Evolutionary conservation across 2,797 vertebrate genomes (phyloP), one percentile per base, ranked within the genome.

Genomic region (Tolypeutes matacus): DNA sequence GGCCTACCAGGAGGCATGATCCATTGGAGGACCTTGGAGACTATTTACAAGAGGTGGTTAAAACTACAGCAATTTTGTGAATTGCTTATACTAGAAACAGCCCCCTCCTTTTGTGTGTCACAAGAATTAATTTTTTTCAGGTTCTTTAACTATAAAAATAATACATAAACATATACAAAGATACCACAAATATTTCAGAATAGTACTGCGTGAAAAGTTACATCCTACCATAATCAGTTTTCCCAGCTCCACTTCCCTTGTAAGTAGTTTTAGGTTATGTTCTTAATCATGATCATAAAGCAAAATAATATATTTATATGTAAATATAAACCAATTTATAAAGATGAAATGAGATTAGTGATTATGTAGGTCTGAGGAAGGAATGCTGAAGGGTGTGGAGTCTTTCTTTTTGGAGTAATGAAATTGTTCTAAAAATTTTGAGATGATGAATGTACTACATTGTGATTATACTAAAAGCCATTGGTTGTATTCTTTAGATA

Each of bases 231-330:
- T 14, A 25, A 36, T 7, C 27, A 51, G 4, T 8, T 85, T 36
- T 15, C 10, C 27, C 10, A 86, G 46, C 25, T 56, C 27, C 14
- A 72, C 13, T 58, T 77, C 8, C 7, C 23, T 49, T 49, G 10
- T 65, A 58, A 67, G 23, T 25, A 36, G 70, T 83, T 92, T 70
- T n/a, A 60, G 12, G 23, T 60, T 72, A 12, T 29, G 75, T 58
- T 83, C 13, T 73, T 89, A 18, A 65, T 87, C 12, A 87, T 69
- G 23, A 31, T 90, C 23, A 72, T 85, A 81, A 86, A 88, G 31
- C 8, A 93, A 72, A 89, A 85, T 31, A 81, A 36, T 81, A 31
- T 64, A 80, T 65, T 87, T 60, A 29, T 34, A 81, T 11, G 9
- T 46, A 46, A 46, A 46, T 9, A 46, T 46, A 11, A 9, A 46